A percentile compares a stretch with the other conserved stretches of the same genome.
phyloP scores from a whole-genome alignment of 2,113 vertebrate genomes.

The Dascyllus trimaculatus region DNA sequence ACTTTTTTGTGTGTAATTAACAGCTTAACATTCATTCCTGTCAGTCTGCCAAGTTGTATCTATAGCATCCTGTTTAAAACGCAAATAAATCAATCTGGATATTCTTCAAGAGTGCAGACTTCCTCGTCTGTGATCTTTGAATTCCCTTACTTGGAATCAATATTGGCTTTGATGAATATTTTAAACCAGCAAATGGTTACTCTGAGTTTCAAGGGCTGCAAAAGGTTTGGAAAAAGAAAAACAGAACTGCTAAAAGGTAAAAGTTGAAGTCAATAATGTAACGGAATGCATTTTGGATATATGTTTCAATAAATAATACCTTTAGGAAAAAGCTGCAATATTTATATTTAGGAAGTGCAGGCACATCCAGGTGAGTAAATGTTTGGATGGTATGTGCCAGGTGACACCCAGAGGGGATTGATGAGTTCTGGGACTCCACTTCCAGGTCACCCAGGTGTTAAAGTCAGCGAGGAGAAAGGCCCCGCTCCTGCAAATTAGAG shows the following conservation, averaged over 20 bases:
- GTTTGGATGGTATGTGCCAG: slow-evolving; percentile 24
- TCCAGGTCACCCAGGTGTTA: slow-evolving; percentile 78
- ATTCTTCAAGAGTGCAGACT: not conserved
- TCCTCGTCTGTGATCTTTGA: slow-evolving; percentile 4
- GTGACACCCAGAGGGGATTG: slow-evolving; percentile 39
- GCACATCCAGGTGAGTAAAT: slow-evolving; percentile 6
- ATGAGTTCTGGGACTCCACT: slow-evolving; percentile 24
- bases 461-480: slow-evolving; percentile 64
- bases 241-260: too few relatives aligned
- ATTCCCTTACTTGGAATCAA: slow-evolving; percentile 17
- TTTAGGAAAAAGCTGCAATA: not conserved
- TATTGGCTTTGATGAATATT: slow-evolving; percentile 43
- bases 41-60: not conserved
- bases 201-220: not conserved
- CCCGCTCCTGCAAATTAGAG: slow-evolving; percentile 75
- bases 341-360: too few relatives aligned
- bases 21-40: not conserved
- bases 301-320: not conserved
- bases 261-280: not conserved
- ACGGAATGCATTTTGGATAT: too few relatives aligned
- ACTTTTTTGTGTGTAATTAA: too few relatives aligned
- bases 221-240: not conserved
- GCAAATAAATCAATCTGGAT: slow-evolving; percentile 11
- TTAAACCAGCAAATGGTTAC: slow-evolving; percentile 14
- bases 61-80: not conserved